Base-by-base conservation (phyloP, 2,113 vertebrate species). In the Uropsilus gracilis region DNA sequence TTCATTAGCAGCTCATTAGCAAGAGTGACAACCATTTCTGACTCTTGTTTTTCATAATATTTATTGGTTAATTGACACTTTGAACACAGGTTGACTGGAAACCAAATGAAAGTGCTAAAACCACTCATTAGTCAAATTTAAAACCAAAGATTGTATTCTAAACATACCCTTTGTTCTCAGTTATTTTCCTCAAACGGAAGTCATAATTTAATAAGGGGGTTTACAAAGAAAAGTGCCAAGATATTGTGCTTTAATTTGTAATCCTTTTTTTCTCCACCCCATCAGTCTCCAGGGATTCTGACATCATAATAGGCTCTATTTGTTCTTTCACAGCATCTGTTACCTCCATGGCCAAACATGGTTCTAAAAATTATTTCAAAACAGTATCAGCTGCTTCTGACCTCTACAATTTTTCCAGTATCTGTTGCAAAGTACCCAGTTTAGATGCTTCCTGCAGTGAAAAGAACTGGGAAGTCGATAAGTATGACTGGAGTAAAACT, bases 61-160 rank as follows among this genome's bases (percentile, higher is more conserved):
- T 91, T 94, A 97, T 87, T 93, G 87, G 87, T 94, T 96, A 97
- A 94, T 55, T 94, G 91, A 95, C 69, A 97, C 91, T 73, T 83
- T 92, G 75, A 98, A 97, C 0, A 6, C 53, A 92, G 48, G 88
- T 77, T 95, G 95, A 97, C 96, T n/a, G 4, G 82, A 89, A 96
- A 95, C 75, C 94, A 61, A 95, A 95, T 6, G 76, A 89, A 96
- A 94, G 55, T 95, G 96, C 89, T 95, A 94, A 97, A 96, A 88
- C 82, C 73, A 26, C 94, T 95, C 94, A 95, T 95, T 81, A 82
- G 73, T 92, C 53, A 95, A 83, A 63, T 89, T 90, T 87, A 86
- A 98, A 93, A 80, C 0, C 53, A 92, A 86, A 92, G 66, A 92
- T 48, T 96, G 24, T 89, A 91, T 91, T 86, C 91, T 94, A 91